phyloP scores from a whole-genome alignment of 2,888 invertebrate species.

The Corythucha ciliata region DNA sequence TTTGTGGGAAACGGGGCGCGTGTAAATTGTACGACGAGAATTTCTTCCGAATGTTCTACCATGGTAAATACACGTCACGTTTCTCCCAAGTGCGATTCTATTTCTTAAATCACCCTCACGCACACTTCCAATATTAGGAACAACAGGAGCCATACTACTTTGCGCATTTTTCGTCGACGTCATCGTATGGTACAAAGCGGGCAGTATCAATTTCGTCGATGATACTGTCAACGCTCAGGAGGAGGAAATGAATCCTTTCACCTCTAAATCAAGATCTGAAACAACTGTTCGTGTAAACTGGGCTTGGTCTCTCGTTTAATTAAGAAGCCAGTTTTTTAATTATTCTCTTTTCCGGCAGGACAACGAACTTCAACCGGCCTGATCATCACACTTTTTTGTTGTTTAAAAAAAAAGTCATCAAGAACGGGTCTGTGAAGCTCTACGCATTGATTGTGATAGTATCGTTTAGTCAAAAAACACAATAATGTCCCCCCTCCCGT shows the following conservation, averaged over 20 bases:
- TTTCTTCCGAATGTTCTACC: conserved; percentile 71
- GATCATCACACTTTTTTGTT: no score
- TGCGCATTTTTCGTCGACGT: conserved; percentile 81
- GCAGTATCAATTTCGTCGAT: conserved; percentile 61
- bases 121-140: conserved; percentile 49
- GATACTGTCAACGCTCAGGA: conserved; percentile 44
- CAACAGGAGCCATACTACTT: conserved; percentile 74
- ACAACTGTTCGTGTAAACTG: no score
- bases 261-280: conserved; percentile 40
- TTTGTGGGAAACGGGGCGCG: conserved; percentile 71
- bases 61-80: conserved; percentile 52
- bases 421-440: no score
- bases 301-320: no score
- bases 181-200: conserved; percentile 81
- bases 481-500: no score
- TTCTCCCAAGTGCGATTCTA: neutral
- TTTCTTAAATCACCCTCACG: neutral
- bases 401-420: no score
- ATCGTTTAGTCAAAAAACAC: no score
- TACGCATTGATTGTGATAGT: no score
- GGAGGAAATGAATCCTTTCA: conserved; percentile 44
- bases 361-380: no score
- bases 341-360: no score
- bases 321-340: no score
- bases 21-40: conserved; percentile 82